A percentile compares a stretch with the other conserved stretches of the same genome.
These are phyloP conservation scores for Conus canariensis DNA, from an alignment of 2,888 invertebrate genomes.

Conservation along the genomic window DNA sequence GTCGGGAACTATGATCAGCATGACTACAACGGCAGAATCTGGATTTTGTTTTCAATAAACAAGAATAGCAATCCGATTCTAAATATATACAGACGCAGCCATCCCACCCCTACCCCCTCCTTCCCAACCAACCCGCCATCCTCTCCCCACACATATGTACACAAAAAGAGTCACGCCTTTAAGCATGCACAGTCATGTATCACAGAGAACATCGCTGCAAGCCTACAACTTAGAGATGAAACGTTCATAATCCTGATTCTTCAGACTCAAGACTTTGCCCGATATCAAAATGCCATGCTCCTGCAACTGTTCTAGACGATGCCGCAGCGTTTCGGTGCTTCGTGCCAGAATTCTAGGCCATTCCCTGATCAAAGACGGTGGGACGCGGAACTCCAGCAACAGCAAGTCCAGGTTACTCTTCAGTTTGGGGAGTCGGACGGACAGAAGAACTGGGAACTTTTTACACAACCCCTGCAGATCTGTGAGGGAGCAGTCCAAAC, in stretches of 20 bases:
- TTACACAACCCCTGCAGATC: slow-evolving; percentile 19
- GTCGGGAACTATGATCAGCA: too few species aligned
- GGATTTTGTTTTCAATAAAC: too few species aligned
- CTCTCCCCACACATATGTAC: too few species aligned
- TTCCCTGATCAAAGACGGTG: slow-evolving; percentile 17
- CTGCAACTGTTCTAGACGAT: slow-evolving; percentile 21
- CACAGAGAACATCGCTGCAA: neutral
- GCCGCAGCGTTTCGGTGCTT: slow-evolving; percentile 29
- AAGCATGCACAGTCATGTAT: slow-evolving; percentile 28
- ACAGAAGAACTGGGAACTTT: slow-evolving; percentile 20
- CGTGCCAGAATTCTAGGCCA: slow-evolving; percentile 5
- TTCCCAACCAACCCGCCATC: too few species aligned
- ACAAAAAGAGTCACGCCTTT: too few species aligned
- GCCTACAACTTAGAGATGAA: neutral
- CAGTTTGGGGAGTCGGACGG: slow-evolving; percentile 29
- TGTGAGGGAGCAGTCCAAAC: neutral
- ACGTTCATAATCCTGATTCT: slow-evolving; percentile 10
- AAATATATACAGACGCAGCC: too few species aligned
- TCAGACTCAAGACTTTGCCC: neutral
- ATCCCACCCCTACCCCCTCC: too few species aligned
- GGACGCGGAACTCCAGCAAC: slow-evolving; percentile 1
- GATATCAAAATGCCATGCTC: neutral
- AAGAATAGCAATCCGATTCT: too few species aligned
- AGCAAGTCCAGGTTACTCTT: slow-evolving; percentile 29
- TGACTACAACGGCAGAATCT: too few species aligned